Evolutionary conservation across 2,888 invertebrate species (phyloP), one percentile per base, ranked within the genome.

Genomic region (Axea sp.): DNA sequence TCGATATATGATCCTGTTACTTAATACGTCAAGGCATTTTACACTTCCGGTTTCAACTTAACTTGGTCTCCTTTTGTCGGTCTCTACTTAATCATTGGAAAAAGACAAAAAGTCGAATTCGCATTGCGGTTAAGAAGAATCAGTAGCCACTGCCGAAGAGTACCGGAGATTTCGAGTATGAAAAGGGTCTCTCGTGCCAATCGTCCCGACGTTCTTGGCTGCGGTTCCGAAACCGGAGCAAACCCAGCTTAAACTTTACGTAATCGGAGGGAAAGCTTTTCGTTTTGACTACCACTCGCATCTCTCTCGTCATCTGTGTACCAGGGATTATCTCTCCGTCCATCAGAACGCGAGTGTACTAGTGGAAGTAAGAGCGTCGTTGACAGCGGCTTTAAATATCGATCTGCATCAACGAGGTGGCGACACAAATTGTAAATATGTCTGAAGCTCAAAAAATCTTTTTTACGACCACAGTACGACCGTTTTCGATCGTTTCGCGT

Each of bases 161-260:
- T 71, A 74, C 68, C 60, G 59, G 68, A 75, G 68, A 75, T 75
- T 73, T 77, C 35, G 57, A 71, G 74, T 76, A 73, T 71, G 69
- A 76, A 60, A 62, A 64, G 62, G 8, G 43, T 62, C 62, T 68
- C 57, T 14, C 3, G 30, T 28, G 41, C 35, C 73, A 49, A 53
- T 43, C 69, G 57, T 51, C 15, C 45, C 51, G 64, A 55, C 49
- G 55, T 65, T 69, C 57, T 71, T 41, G 49, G 26, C 51, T 47
- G 33, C 69, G 67, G 71, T 67, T 59, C 37, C 47, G 59, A 75
- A 80, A 79, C 62, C 77, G 71, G 78, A 78, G 78, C 75, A 79
- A 81, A 76, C 71, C 77, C 78, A 17, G 77, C 77, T 80, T 79
- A 79, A 68, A 76, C 74, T 64, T 41, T 41, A 59, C 53, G 55